Evolutionary conservation across 2,888 invertebrate species (phyloP), one percentile per base, ranked within the genome.

Genomic region (Caenorhabditis virilis): DNA sequence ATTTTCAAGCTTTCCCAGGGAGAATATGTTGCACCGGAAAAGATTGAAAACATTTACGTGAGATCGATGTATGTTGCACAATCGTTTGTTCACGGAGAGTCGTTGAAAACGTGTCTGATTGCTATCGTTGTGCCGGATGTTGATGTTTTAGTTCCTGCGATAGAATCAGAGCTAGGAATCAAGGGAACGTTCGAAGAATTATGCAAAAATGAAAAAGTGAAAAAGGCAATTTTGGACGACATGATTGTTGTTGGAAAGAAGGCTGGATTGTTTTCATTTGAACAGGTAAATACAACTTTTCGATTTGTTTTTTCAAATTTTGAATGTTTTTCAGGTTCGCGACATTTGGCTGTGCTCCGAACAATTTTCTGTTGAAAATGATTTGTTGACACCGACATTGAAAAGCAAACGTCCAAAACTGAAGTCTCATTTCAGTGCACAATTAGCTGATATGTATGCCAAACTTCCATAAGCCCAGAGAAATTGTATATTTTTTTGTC

Each of bases 1-100:
- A 95, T 95, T 82, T 97, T 97, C 87, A 97, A 97, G 86, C 86
- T 97, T 70, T 92, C 94, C 45, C 93, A 94, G 76, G 97, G 97
- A 71, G 97, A 97, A 86, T 97, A 97, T 84, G 93, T 98, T 84
- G 94, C 97, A 79, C 95, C 97, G 68, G 97, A 98, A 86, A 95
- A 95, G 88, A 94, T 98, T 79, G 97, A 98, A 86, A 93, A 91
- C 85, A 90, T 93, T 83, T 97, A 97, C 85, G 89, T 90, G 74
- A 88, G 92, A 78, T 93, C 94, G 86, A 91, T 91, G 83, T 95
- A 91, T 84, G 91, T 97, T 35, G 90, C 92, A 77, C 73, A 98
- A 88, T 91, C 93, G 47, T 97, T 92, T 86, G 93, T 97, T 7
- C 91, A 97, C 84, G 97, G 97, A 72, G 93, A 97, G 87, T 95